Evolutionary conservation across 1,140 invertebrate species (phyloP).

Genomic region (Drosophila ercepeae): DNA sequence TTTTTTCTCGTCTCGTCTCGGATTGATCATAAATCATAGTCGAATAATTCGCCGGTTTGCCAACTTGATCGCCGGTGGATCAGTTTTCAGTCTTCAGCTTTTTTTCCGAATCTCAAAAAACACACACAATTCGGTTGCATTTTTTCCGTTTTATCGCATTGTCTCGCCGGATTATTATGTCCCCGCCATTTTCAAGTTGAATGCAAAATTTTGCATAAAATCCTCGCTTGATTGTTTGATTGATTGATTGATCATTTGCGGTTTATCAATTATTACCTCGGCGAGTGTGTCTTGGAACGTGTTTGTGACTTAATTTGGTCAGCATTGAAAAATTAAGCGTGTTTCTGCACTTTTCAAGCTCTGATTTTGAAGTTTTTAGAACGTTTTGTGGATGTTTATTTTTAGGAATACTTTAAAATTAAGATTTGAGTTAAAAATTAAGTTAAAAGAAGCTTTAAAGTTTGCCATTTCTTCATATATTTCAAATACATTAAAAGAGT

Average conservation of each 20-base stretch:
- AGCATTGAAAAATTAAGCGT: conserved; percentile 8
- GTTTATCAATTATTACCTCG: neutral
- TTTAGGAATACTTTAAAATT: neutral
- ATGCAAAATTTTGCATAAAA: conserved; percentile 45
- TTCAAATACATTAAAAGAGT: too few relatives aligned
- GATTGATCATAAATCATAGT: conserved; percentile 64
- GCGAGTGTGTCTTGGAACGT: conserved; percentile 6
- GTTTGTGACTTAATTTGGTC: conserved; percentile 27
- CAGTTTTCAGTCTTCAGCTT: conserved; percentile 3
- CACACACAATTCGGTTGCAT: conserved; percentile 44
- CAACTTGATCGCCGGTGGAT: conserved; percentile 31
- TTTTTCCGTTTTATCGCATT: conserved; percentile 45
- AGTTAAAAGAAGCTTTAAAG: too few relatives aligned
- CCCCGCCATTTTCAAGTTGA: conserved; percentile 19
- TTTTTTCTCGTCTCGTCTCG: conserved; percentile 5
- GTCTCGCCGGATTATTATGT: conserved; percentile 6
- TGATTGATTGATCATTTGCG: conserved; percentile 40
- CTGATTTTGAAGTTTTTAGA: neutral
- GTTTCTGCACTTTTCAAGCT: neutral
- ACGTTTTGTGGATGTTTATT: neutral
- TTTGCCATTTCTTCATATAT: too few relatives aligned
- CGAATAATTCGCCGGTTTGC: conserved; percentile 20
- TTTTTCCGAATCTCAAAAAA: conserved; percentile 1
- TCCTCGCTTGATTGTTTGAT: conserved; percentile 41
- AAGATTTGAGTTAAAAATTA: too few relatives aligned